Evolutionary conservation across 2,888 invertebrate genomes (phyloP).

Genomic region (Microctonus aethiopoides): DNA sequence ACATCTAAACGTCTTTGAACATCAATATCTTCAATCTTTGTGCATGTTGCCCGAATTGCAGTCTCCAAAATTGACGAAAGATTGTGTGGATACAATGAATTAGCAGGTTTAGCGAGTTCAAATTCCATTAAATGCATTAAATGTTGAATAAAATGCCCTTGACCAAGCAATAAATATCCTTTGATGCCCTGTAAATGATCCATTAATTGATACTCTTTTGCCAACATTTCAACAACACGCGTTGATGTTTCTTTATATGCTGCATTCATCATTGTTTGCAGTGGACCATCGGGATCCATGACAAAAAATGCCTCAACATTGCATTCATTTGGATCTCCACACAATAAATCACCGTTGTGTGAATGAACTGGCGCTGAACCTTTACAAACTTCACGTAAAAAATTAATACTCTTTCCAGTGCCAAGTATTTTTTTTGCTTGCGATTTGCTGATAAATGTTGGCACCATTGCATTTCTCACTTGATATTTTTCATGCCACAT

Average conservation of each 20-base stretch:
- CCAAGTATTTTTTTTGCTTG: constrained; percentile 91
- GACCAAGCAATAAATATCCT: constrained; percentile 90
- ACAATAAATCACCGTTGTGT: constrained; percentile 69
- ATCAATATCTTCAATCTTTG: constrained; percentile 92
- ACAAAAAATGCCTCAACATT: constrained; percentile 74
- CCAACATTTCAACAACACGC: constrained; percentile 86
- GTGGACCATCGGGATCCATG: constrained; percentile 77
- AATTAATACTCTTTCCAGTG: constrained; percentile 96
- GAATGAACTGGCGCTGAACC: constrained; percentile 78
- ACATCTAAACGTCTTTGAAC: constrained; percentile 90
- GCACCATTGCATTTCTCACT: constrained; percentile 89
- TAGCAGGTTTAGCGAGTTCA: constrained; percentile 88
- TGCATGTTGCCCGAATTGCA: constrained; percentile 90
- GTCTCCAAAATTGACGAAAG: constrained; percentile 86
- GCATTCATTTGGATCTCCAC: constrained; percentile 68
- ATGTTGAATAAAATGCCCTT: constrained; percentile 96
- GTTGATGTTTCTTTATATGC: constrained; percentile 90
- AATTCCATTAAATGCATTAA: constrained; percentile 91
- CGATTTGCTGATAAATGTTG: constrained; percentile 85
- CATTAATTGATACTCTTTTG: constrained; percentile 87
- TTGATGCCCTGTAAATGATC: constrained; percentile 93
- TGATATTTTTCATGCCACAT: constrained; percentile 97
- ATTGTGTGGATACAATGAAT: constrained; percentile 88
- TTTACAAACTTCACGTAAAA: constrained; percentile 90
- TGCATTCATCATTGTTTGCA: constrained; percentile 83